These are phyloP conservation scores for Sylvietta virens DNA, from an alignment of 2,113 vertebrate species.

Conservation along the genomic window DNA sequence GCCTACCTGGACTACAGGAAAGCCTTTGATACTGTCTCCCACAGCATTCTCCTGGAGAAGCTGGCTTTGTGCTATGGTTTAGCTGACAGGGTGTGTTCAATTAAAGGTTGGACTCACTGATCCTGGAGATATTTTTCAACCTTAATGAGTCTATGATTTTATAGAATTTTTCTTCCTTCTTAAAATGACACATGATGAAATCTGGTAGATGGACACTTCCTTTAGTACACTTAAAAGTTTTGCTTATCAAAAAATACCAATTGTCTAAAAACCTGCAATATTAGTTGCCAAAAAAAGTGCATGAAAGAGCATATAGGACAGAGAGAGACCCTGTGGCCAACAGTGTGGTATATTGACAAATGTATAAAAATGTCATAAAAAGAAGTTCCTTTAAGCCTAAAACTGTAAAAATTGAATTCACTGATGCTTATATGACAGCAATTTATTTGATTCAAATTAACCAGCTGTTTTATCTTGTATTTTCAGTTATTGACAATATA, in stretches of 20 bases:
- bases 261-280: neutral
- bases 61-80: neutral
- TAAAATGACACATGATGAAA: neutral
- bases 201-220: neutral
- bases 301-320: neutral
- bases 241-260: neutral
- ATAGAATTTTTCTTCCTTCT: neutral
- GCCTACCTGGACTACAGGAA: neutral
- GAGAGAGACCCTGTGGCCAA: neutral
- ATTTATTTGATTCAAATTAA: constrained; percentile 17
- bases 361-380: neutral
- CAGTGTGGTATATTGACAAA: neutral
- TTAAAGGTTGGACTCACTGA: neutral
- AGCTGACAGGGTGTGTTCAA: neutral
- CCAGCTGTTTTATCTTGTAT: neutral
- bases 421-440: neutral
- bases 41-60: neutral
- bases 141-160: neutral
- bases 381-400: neutral
- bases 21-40: neutral
- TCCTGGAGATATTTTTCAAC: neutral
- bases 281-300: neutral
- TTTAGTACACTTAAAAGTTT: neutral
- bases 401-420: neutral
- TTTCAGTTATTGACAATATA: constrained; percentile 35